Conservation (phyloP, 2,113 vertebrate genomes). For the Limanda limanda region DNA sequence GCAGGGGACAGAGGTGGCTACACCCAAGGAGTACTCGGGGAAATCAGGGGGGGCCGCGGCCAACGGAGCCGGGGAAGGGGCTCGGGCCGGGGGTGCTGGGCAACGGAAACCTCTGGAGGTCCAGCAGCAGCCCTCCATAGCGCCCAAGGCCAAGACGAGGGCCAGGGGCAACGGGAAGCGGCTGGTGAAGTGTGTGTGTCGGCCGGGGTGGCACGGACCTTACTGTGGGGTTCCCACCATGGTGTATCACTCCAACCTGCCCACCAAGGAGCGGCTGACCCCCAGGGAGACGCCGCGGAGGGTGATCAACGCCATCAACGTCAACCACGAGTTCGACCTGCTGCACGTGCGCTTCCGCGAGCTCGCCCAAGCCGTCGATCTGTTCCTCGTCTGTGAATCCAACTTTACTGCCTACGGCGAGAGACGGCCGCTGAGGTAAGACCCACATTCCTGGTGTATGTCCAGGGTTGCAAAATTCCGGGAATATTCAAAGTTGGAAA, state of each 20-base stretch:
- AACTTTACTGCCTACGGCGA: constrained; percentile 98
- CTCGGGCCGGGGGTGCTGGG: constrained; percentile 24
- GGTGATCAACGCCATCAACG: constrained; percentile 96
- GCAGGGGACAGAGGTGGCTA: constrained; percentile 89
- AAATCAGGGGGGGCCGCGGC: constrained; percentile 53
- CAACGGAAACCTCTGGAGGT: constrained; percentile 71
- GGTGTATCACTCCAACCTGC: constrained; percentile 97
- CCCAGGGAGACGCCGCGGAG: constrained; percentile 89
- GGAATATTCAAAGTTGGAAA: too few species aligned
- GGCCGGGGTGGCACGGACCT: constrained; percentile 95
- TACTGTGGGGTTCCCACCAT: constrained; percentile 97
- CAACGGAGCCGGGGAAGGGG: constrained; percentile 67
- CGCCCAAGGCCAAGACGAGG: constrained; percentile 65
- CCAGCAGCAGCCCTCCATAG: constrained; percentile 54
- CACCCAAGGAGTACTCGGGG: constrained; percentile 79
- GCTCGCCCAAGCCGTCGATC: constrained; percentile 90
- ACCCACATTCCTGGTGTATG: neutral
- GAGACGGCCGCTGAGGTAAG: constrained; percentile 86
- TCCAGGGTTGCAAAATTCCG: too few species aligned
- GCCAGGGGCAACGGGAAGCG: constrained; percentile 82
- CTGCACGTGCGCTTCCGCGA: constrained; percentile 94
- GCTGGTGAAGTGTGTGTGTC: constrained; percentile 94
- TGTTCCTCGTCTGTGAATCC: constrained; percentile 96
- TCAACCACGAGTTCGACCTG: constrained; percentile 98
- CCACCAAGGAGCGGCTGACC: constrained; percentile 94